Evolutionary conservation across 2,113 vertebrate genomes (phyloP).

Genomic region (Lipophrys pholis): DNA sequence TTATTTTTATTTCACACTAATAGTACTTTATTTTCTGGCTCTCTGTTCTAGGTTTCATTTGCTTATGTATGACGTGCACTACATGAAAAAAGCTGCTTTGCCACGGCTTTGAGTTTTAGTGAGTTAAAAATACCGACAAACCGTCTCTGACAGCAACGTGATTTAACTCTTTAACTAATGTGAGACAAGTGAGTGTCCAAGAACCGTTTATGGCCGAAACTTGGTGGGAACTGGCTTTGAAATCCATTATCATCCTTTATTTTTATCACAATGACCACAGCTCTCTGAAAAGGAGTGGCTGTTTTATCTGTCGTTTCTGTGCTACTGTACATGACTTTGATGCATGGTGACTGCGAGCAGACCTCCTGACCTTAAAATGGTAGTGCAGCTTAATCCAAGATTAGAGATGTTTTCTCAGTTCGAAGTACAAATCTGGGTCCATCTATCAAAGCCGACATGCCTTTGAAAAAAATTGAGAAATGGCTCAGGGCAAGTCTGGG

Average conservation of each 20-base stretch:
- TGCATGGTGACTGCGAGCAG: conserved; percentile 31
- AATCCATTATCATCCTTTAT: background rate
- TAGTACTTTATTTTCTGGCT: too few species aligned
- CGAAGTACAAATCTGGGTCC: conserved; percentile 62
- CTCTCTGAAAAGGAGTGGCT: background rate
- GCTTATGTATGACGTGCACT: too few species aligned
- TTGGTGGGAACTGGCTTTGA: background rate
- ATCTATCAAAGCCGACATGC: conserved; percentile 73
- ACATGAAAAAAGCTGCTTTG: too few species aligned
- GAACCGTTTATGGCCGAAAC: background rate
- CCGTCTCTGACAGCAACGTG: too few species aligned
- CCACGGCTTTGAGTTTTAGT: too few species aligned
- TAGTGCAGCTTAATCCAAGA: conserved; percentile 70
- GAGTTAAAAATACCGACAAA: too few species aligned
- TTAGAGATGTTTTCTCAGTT: conserved; percentile 68
- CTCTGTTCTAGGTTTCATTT: too few species aligned
- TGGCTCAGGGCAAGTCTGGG: conserved; percentile 49
- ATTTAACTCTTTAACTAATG: too few species aligned
- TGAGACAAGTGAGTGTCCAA: too few species aligned
- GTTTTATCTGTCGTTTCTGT: conserved; percentile 23
- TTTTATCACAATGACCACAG: conserved; percentile 1
- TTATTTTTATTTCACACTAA: too few species aligned
- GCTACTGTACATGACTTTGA: conserved; percentile 41
- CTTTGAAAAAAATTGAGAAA: conserved; percentile 69
- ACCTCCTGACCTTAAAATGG: conserved; percentile 61